Evolutionary conservation across 2,888 invertebrate species (phyloP).

Genomic region (Nephrocerus scutellatus): DNA sequence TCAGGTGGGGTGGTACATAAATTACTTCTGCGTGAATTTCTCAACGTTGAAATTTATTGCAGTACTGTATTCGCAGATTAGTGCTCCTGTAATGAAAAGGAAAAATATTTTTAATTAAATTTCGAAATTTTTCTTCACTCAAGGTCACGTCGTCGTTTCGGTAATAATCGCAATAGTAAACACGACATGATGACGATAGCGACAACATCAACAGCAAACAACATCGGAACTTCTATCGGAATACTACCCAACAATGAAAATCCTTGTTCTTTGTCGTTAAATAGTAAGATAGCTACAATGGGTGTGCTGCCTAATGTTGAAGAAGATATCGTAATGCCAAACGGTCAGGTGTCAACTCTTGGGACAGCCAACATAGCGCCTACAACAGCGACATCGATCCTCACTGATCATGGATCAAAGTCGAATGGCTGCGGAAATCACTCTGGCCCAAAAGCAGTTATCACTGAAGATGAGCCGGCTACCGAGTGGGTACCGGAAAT

Average conservation of each 20-base stretch:
- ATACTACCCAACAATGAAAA: too few relatives aligned
- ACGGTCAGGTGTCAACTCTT: too few relatives aligned
- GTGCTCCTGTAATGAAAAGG: not conserved
- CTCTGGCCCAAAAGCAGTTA: slow-evolving; percentile 47
- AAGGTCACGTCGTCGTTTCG: slow-evolving; percentile 43
- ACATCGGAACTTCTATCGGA: too few relatives aligned
- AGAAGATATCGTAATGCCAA: slow-evolving; percentile 36
- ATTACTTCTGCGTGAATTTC: not conserved
- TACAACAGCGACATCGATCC: slow-evolving; percentile 29
- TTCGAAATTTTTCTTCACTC: not conserved
- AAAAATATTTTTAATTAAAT: not conserved
- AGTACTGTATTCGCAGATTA: too few relatives aligned
- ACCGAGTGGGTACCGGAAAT: slow-evolving; percentile 88
- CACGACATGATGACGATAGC: slow-evolving; percentile 23
- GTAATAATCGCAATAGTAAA: slow-evolving; percentile 38
- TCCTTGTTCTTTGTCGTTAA: too few relatives aligned
- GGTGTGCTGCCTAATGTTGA: slow-evolving; percentile 39
- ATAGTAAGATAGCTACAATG: too few relatives aligned
- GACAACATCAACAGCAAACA: slow-evolving; percentile 30
- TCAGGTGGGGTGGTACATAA: slow-evolving; percentile 45
- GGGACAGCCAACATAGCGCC: too few relatives aligned
- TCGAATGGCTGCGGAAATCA: slow-evolving; percentile 25
- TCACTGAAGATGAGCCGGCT: slow-evolving; percentile 69
- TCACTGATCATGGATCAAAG: slow-evolving; percentile 28
- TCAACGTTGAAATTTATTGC: too few relatives aligned